Evolutionary conservation across 2,888 invertebrate species (phyloP).

Genomic region (Orchesellides sinensis): DNA sequence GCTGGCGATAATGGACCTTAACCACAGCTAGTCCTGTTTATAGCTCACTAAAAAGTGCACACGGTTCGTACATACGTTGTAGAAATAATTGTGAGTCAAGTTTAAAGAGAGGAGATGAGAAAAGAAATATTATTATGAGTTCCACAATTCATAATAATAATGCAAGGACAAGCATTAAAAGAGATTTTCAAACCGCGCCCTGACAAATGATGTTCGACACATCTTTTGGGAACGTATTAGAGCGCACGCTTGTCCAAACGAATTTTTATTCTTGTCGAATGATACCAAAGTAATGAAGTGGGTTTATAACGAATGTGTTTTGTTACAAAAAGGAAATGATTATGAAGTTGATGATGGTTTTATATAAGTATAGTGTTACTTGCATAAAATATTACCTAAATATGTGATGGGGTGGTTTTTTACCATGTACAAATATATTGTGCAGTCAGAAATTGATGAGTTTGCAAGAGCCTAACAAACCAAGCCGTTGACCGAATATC

Average conservation of each 20-base stretch:
- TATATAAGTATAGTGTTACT: background rate
- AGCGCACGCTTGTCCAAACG: constrained; percentile 18
- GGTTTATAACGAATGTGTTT: background rate
- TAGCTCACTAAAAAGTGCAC: background rate
- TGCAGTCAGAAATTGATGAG: too few species aligned
- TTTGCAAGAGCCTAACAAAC: too few species aligned
- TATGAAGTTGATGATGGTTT: constrained; percentile 13
- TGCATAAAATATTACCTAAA: too few species aligned
- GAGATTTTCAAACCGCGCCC: constrained; percentile 53
- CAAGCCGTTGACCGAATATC: too few species aligned
- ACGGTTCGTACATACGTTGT: background rate
- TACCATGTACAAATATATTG: too few species aligned
- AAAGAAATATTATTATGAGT: constrained; percentile 5
- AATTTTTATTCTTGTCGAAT: constrained; percentile 38
- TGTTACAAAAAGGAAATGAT: background rate
- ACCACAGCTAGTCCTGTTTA: background rate
- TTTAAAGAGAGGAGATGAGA: background rate
- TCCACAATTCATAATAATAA: constrained; percentile 44
- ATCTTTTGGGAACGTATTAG: constrained; percentile 19
- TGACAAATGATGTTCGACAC: constrained; percentile 57
- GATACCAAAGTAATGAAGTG: background rate
- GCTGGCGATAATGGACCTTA: constrained; percentile 4
- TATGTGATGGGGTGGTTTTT: too few species aligned
- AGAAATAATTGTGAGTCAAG: constrained; percentile 6
- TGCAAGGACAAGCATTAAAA: constrained; percentile 40